phyloP scores from a whole-genome alignment of 2,888 invertebrate species.

The Epirrhoe alternata region DNA sequence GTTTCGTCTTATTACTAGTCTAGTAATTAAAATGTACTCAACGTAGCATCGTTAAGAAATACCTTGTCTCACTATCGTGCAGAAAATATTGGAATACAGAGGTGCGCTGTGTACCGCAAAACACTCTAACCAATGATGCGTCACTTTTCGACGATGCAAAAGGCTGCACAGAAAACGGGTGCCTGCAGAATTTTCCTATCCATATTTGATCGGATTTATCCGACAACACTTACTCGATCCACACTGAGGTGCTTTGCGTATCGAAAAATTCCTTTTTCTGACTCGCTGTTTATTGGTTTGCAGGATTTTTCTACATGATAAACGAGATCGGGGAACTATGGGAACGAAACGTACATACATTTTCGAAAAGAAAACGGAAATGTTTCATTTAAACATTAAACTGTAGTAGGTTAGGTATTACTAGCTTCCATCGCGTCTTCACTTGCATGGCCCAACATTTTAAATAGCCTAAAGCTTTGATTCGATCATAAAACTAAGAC shows the following conservation, averaged over 20 bases:
- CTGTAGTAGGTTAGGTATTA: too few relatives aligned
- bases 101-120: slow-evolving; percentile 35
- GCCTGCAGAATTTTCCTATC: slow-evolving; percentile 62
- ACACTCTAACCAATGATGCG: slow-evolving; percentile 53
- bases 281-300: slow-evolving; percentile 42
- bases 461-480: too few relatives aligned
- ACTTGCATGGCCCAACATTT: too few relatives aligned
- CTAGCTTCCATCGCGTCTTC: too few relatives aligned
- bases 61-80: slow-evolving; percentile 26
- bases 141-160: slow-evolving; percentile 57
- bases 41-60: slow-evolving; percentile 16
- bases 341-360: not conserved
- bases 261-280: slow-evolving; percentile 57
- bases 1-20: not conserved
- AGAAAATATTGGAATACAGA: slow-evolving; percentile 28
- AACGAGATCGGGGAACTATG: not conserved
- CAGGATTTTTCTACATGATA: slow-evolving; percentile 26
- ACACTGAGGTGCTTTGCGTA: slow-evolving; percentile 59
- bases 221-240: slow-evolving; percentile 62
- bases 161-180: slow-evolving; percentile 56
- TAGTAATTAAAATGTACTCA: not conserved
- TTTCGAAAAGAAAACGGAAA: not conserved
- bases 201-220: slow-evolving; percentile 73
- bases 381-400: not conserved
- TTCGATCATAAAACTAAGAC: too few relatives aligned